Percentiles rank a stretch among this genome's conserved stretches.
Evolutionary conservation across 1,140 invertebrate species (phyloP).

Genomic region (Saccostrea echinata): DNA sequence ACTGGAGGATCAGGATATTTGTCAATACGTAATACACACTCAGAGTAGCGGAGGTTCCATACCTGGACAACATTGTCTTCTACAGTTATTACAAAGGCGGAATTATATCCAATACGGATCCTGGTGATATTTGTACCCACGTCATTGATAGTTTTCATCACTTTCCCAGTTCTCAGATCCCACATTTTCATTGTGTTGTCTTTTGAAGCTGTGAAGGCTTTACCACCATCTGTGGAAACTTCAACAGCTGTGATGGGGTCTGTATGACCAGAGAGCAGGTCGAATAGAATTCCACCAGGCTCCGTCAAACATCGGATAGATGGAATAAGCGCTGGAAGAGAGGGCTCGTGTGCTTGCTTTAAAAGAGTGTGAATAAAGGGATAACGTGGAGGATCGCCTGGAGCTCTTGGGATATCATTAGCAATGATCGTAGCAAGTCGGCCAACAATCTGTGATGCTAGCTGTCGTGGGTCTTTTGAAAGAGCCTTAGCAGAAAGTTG

Average conservation of each 20-base stretch:
- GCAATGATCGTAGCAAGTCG: constrained; percentile 83
- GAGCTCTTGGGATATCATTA: constrained; percentile 69
- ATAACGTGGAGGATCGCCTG: constrained; percentile 73
- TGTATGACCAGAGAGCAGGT: constrained; percentile 75
- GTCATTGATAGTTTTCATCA: constrained; percentile 72
- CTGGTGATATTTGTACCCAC: constrained; percentile 70
- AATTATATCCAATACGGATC: constrained; percentile 67
- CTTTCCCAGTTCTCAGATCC: constrained; percentile 75
- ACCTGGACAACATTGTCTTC: constrained; percentile 71
- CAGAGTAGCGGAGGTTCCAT: constrained; percentile 69
- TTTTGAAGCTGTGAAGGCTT: constrained; percentile 72
- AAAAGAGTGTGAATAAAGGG: constrained; percentile 71
- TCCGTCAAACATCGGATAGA: constrained; percentile 74
- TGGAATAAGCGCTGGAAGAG: constrained; percentile 73
- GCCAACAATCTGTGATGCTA: constrained; percentile 95
- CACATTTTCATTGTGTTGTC: constrained; percentile 78
- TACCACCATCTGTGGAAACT: constrained; percentile 74
- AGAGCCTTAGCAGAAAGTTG: constrained; percentile 86
- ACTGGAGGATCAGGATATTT: constrained; percentile 73
- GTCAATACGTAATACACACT: constrained; percentile 65
- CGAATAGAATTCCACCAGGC: constrained; percentile 75
- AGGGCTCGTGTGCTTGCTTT: constrained; percentile 68
- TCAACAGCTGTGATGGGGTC: constrained; percentile 75
- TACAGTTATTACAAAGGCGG: constrained; percentile 70
- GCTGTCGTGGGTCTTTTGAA: constrained; percentile 94